Evolutionary conservation across 2,888 invertebrate species (phyloP), one percentile per base, ranked within the genome.

Genomic region (Lycaena phlaeas): DNA sequence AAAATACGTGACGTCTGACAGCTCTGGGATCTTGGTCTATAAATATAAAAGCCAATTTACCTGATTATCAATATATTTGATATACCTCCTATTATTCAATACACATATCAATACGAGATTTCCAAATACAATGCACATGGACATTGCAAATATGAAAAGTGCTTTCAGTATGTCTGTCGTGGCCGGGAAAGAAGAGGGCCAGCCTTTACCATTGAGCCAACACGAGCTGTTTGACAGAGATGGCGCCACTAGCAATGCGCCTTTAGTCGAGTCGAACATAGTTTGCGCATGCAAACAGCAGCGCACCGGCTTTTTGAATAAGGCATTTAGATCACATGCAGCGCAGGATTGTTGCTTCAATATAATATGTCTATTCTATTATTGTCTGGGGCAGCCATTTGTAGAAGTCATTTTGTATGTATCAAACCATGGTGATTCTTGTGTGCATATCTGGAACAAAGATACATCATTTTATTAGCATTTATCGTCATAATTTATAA

Each of bases 1-100:
- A n/a, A n/a, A n/a, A n/a, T n/a, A n/a, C n/a, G n/a, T n/a, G n/a
- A n/a, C n/a, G n/a, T n/a, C n/a, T n/a, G n/a, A n/a, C n/a, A n/a
- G n/a, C n/a, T n/a, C n/a, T n/a, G n/a, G n/a, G n/a, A n/a, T n/a
- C n/a, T n/a, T n/a, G n/a, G n/a, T n/a, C n/a, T n/a, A n/a, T n/a
- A n/a, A n/a, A n/a, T n/a, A n/a, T n/a, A n/a, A n/a, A n/a, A n/a
- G n/a, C n/a, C n/a, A n/a, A n/a, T n/a, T n/a, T 71, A 94, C 94
- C 92, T 94, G 94, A 56, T 93, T 92, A 65, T 94, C 94, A 56
- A 95, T 94, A 64, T 93, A 94, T 62, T 93, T 92, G 59, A 92
- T 89, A 68, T 93, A 94, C 48, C 92, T 87, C 38, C 93, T 87
- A 70, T 92, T 94, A 73, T 94, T 95, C 59, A 95, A 88, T 36